Evolutionary conservation across 2,888 invertebrate species (phyloP).

Genomic region (Eulithis prunata): DNA sequence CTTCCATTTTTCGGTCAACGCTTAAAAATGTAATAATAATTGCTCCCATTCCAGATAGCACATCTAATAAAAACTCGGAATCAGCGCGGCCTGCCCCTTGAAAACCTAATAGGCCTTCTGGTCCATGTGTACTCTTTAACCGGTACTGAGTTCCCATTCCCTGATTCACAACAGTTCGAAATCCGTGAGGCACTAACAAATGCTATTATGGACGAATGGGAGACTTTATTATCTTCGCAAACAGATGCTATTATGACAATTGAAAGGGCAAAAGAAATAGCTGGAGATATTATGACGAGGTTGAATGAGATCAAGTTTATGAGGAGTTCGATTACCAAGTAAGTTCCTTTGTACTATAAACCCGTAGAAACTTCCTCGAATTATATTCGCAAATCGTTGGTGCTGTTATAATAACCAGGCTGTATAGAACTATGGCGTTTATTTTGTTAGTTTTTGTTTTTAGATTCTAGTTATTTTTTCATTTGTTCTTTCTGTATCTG

Average conservation of each 20-base stretch:
- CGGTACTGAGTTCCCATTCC: constrained; percentile 83
- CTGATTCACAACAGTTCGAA: constrained; percentile 44
- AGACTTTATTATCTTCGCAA: constrained; percentile 47
- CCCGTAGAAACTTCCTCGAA: no score
- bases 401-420: no score
- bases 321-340: constrained; percentile 70
- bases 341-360: constrained; percentile 39
- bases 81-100: constrained; percentile 79
- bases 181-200: constrained; percentile 11
- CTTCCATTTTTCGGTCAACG: no score
- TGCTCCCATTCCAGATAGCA: constrained; percentile 71
- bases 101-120: constrained; percentile 84
- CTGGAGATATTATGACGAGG: constrained; percentile 58
- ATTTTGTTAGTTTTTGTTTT: no score
- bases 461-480: no score
- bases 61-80: constrained; percentile 83
- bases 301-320: constrained; percentile 71
- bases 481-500: no score
- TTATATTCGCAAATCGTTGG: no score
- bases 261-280: constrained; percentile 61
- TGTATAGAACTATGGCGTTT: no score
- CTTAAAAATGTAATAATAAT: no score
- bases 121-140: constrained; percentile 86
- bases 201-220: constrained; percentile 69
- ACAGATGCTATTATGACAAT: constrained; percentile 49